Base-by-base conservation (phyloP, 2,888 invertebrate species). In the Chaetogeoica ovagalla region DNA sequence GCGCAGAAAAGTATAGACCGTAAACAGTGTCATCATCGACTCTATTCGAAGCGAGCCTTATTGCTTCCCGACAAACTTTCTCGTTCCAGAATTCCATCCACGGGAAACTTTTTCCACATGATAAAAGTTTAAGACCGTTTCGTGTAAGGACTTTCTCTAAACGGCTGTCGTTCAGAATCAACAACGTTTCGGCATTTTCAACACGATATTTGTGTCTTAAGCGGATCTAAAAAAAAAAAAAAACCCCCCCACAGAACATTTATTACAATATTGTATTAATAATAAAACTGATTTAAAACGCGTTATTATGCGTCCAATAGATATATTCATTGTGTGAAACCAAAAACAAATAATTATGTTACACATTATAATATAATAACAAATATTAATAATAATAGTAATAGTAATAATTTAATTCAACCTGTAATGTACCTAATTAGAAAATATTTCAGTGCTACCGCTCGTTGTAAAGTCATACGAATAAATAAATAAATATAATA, bases 1-100 rank as follows among this genome's bases (percentile, higher is more conserved):
- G 92, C 30, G 95, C 95, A 81, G 94, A 94, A 86, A 95, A 95
- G 86, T 94, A 94, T 84, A 95, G 90, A 62, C 93, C 94, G 84
- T 91, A 91, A 76, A 93, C 89, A 83, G 90, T 90, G 84, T 88
- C 68, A 62, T 88, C 68, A 62, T 62, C 74, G 43, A 52, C 72
- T 65, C 76, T 87, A 82, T 85, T 86, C 71, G 86, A 87, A 81
- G 85, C 85, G 65, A 85, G 85, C 84, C 85, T 86, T 79, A 77
- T 52, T 17, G 69, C 69, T 70, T 77, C 60, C 52, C 21, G 59
- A 21, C 69, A 77, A 70, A 77, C 23, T 62, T 70, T 69, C 60
- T 77, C 77, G 52, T 62, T 77, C 77, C 77, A 77, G 52, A 52
- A 70, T 7, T 77, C 62, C 0, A 37, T 77, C 77, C 77, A 77